These are phyloP conservation scores for Brachystomella parvula DNA, from an alignment of 1,140 invertebrate genomes.

Conservation along the genomic window DNA sequence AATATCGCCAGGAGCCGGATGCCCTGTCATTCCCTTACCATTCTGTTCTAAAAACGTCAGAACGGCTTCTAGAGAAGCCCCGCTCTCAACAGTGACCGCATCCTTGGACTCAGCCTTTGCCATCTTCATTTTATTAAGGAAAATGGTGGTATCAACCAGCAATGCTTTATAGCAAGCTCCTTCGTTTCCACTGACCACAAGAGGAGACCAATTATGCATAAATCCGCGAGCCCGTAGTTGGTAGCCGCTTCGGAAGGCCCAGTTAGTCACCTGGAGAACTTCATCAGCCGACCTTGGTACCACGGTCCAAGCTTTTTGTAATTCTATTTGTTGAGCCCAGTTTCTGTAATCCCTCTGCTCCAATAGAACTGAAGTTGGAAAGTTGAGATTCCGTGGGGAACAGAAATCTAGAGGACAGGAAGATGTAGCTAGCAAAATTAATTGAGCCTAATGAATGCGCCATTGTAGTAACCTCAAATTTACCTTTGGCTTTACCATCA, in stretches of 20 bases:
- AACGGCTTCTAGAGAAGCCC: conserved; percentile 2
- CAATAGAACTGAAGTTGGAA: conserved; percentile 3
- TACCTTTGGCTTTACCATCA: no score
- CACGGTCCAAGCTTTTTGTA: conserved; percentile 14
- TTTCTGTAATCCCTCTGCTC: conserved; percentile 12
- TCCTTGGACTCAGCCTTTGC: neutral
- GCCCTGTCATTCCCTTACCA: neutral
- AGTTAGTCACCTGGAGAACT: conserved; percentile 22
- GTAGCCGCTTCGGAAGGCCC: conserved; percentile 13
- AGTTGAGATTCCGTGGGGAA: conserved; percentile 5
- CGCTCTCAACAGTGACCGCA: neutral
- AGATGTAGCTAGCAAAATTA: neutral
- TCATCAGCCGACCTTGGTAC: conserved; percentile 12
- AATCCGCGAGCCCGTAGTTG: conserved; percentile 11
- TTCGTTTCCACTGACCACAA: conserved; percentile 3
- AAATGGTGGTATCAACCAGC: conserved; percentile 11
- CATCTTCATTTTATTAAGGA: conserved; percentile 16
- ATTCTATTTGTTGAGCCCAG: conserved; percentile 19
- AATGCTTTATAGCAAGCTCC: neutral
- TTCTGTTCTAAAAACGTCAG: conserved; percentile 16
- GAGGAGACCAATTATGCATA: conserved; percentile 22
- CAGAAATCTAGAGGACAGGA: neutral
- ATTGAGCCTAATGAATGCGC: neutral
- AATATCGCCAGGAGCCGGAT: conserved; percentile 16
- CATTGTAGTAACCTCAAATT: no score